These are phyloP conservation scores for Coronaproctus castanopsis DNA, from an alignment of 2,888 invertebrate species.

Conservation along the genomic window DNA sequence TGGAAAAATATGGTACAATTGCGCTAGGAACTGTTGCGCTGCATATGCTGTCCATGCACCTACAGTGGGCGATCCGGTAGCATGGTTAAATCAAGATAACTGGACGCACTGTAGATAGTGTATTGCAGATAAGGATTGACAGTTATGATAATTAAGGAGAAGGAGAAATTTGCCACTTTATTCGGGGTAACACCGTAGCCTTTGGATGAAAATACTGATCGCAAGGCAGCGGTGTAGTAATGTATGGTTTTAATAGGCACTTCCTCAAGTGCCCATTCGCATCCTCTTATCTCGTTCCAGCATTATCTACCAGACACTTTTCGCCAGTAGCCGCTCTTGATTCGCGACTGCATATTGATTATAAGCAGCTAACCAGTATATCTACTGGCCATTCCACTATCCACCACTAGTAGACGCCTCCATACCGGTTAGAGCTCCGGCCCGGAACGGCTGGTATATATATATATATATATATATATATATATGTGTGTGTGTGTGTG, in stretches of 20 bases:
- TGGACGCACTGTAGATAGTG: background rate
- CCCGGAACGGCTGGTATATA: no score
- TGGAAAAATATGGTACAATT: no score
- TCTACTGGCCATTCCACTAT: background rate
- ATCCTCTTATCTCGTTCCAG: background rate
- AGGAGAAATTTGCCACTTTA: background rate
- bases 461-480: no score
- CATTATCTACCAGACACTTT: background rate
- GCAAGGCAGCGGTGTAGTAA: background rate
- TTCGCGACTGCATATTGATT: background rate
- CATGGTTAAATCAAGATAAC: background rate
- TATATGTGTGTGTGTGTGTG: no score
- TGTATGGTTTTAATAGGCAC: background rate
- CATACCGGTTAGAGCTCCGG: background rate
- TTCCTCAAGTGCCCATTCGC: background rate
- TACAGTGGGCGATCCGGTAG: background rate
- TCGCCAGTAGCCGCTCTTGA: background rate
- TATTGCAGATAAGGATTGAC: background rate
- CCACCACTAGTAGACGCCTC: background rate
- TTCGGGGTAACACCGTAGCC: background rate
- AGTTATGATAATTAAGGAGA: background rate
- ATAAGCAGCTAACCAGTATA: background rate
- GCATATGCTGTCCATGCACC: background rate
- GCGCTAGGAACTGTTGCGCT: no score
- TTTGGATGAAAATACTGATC: background rate